Conservation (phyloP, 2,113 vertebrate genomes). For the Chlamydotis undulata region DNA sequence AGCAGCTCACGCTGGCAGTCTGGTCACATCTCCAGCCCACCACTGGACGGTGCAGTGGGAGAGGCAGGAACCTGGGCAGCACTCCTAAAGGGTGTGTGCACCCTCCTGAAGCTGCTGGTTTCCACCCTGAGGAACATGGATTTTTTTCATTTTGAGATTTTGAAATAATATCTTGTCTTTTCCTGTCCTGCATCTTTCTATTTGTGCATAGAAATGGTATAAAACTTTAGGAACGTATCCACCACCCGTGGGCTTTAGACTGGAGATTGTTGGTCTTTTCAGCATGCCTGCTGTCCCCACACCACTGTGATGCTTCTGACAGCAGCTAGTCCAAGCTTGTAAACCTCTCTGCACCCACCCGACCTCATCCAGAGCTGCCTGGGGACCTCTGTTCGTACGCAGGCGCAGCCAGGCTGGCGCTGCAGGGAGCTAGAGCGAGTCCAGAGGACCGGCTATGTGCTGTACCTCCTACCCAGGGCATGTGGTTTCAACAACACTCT, state of each 20-base stretch:
- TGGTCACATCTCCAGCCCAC: accelerated
- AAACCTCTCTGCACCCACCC: background rate
- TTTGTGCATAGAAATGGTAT: background rate
- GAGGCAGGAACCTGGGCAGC: background rate
- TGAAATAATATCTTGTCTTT: background rate
- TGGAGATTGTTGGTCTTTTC: background rate
- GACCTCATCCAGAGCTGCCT: background rate
- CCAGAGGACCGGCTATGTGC: accelerated
- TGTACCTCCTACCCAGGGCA: background rate
- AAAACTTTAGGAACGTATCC: background rate
- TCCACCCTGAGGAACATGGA: background rate
- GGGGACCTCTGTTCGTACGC: background rate
- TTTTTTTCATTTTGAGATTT: background rate
- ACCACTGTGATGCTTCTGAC: background rate
- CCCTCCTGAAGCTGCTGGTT: background rate
- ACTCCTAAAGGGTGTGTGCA: background rate
- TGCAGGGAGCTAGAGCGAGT: background rate
- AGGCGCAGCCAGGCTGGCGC: background rate
- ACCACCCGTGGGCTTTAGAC: background rate
- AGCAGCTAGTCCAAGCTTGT: background rate
- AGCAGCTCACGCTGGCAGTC: accelerated
- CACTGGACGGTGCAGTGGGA: accelerated
- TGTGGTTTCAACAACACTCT: background rate
- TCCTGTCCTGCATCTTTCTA: background rate
- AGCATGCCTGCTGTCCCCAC: background rate